Evolutionary conservation across 1,140 invertebrate species (phyloP).

Genomic region (Bombus haemorrhoidalis): DNA sequence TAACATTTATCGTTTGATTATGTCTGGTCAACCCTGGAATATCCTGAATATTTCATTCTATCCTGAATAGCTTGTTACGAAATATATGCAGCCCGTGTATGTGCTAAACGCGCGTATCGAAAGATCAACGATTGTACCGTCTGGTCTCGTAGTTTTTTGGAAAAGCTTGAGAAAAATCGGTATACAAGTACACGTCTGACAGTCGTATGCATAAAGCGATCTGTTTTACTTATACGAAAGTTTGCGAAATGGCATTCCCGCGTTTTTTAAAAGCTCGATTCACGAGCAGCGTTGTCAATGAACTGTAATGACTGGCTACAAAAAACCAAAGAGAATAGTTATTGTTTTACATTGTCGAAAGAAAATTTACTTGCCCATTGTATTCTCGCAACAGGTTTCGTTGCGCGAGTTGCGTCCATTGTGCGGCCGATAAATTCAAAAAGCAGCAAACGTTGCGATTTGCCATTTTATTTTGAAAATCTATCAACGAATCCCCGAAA

Average conservation of each 20-base stretch:
- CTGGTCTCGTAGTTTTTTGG: too few species aligned
- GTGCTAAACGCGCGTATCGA: neutral
- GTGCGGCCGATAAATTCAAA: constrained; percentile 25
- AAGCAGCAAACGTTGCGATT: neutral
- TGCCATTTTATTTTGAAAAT: neutral
- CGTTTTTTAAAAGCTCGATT: neutral
- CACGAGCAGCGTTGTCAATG: neutral
- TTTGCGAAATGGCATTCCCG: neutral
- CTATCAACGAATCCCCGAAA: neutral
- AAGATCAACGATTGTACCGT: neutral
- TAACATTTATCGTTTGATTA: too few species aligned
- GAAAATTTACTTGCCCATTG: constrained; percentile 53
- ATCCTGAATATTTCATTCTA: too few species aligned
- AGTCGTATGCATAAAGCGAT: neutral
- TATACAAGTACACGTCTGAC: neutral
- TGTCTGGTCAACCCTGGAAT: too few species aligned
- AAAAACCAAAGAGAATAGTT: constrained; percentile 42
- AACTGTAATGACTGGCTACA: neutral
- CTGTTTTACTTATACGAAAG: neutral
- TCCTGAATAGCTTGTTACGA: too few species aligned
- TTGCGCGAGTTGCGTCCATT: neutral
- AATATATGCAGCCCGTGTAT: too few species aligned
- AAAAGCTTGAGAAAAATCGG: neutral
- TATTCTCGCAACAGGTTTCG: constrained; percentile 16
- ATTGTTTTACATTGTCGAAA: constrained; percentile 53